Base-by-base conservation (phyloP, 2,888 invertebrate species). In the Nebria brevicollis region DNA sequence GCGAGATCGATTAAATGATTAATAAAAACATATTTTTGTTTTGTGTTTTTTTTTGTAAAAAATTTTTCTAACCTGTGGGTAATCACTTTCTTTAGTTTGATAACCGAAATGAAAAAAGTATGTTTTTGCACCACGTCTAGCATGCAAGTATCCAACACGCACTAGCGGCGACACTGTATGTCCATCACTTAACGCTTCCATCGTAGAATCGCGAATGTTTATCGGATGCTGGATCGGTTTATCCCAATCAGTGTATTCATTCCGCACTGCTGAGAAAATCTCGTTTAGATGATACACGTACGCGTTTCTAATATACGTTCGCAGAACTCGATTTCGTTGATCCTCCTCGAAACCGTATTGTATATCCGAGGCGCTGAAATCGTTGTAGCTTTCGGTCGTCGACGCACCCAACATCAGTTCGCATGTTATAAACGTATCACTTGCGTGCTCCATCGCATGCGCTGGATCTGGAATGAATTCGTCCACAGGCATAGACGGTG, bases 191-290 rank as follows among this genome's bases (percentile, higher is more conserved):
- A 97, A 90, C 15, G 96, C 93, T 87, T 96, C 96, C 89, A 97
- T 92, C 34, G 96, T 94, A 68, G 95, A 94, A 86, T 96, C 96
- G 82, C 97, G 92, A 85, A 96, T 95, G 88, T 95, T 94, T 87
- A 96, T 94, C 2, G 95, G 95, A 86, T 95, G 95, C 86, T 95
- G 94, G 82, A 95, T 94, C 0, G 95, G 94, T 86, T 94, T 94
- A 89, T 94, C 95, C 96, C 97, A 97, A 90, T 97, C 96, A 83
- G 96, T 96, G 90, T 97, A 97, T 89, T 97, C 96, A 90, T 97
- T 96, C 84, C 94, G 92, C 84, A 97, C 93, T 65, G 97, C 95
- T 66, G 96, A 95, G 87, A 95, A 94, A 85, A 95, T 95, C 90
- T 97, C 96, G 90, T 95, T 96, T 86, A 96, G 92, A 88, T 97